Percentiles rank a stretch among this genome's conserved stretches.
Evolutionary conservation across 2,888 invertebrate species (phyloP).

Genomic region (Sceliomorpha sp.): DNA sequence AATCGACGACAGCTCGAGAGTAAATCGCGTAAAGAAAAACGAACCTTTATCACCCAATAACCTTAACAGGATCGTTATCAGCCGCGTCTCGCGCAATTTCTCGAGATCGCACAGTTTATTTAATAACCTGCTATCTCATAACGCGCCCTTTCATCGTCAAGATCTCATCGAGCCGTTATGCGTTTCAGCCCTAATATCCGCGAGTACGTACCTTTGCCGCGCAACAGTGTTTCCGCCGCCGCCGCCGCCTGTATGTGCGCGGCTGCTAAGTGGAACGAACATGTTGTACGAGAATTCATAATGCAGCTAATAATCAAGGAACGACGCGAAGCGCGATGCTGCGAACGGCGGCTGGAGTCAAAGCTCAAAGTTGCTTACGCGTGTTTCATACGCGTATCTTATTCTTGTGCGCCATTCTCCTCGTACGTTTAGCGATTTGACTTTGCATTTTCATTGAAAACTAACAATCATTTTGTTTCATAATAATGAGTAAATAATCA

Average conservation of each 20-base stretch:
- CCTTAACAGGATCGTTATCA: slow-evolving; percentile 56
- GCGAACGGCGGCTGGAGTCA: slow-evolving; percentile 1
- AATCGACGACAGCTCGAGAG: slow-evolving; percentile 50
- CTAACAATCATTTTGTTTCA: too few relatives aligned
- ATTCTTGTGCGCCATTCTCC: too few relatives aligned
- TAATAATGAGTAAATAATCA: too few relatives aligned
- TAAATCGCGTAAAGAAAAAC: slow-evolving; percentile 50
- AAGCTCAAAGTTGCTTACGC: too few relatives aligned
- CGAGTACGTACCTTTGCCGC: slow-evolving; percentile 17
- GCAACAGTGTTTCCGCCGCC: slow-evolving; percentile 16
- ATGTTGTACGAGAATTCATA: slow-evolving; percentile 37
- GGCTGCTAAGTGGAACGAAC: slow-evolving; percentile 32
- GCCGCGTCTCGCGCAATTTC: slow-evolving; percentile 44
- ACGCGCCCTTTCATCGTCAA: slow-evolving; percentile 50
- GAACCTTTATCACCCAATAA: slow-evolving; percentile 47
- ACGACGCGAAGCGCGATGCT: slow-evolving; percentile 11
- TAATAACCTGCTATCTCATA: slow-evolving; percentile 53
- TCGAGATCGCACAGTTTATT: slow-evolving; percentile 44
- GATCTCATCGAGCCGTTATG: slow-evolving; percentile 37
- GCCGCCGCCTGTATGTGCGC: slow-evolving; percentile 13
- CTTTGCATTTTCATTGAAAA: too few relatives aligned
- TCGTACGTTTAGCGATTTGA: too few relatives aligned
- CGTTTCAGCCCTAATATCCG: slow-evolving; percentile 43
- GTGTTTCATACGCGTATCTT: too few relatives aligned
- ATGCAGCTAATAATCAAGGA: slow-evolving; percentile 22